Base-by-base conservation (phyloP, 2,797 vertebrate species). In the Australoheros facetus region DNA sequence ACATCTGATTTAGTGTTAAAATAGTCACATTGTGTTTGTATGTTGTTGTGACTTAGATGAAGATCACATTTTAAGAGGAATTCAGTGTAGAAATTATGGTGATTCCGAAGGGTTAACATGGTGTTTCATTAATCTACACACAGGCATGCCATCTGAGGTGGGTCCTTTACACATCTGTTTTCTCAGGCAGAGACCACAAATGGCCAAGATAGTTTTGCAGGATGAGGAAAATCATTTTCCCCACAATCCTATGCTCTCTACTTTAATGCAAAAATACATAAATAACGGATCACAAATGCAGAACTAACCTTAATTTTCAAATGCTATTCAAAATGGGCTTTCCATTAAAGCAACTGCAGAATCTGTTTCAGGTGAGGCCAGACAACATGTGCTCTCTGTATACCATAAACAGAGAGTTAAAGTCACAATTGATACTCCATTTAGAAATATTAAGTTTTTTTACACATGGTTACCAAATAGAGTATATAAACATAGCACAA, bases 251-350 rank as follows among this genome's bases (percentile, higher is more conserved):
- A 66, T 48, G 12, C 42, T 19, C 62, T 30, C 62, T 10, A 45
- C 39, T 66, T 66, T 7, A 9, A 28, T 48, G 23, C 42, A 42
- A 11, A 37, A 11, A 37, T 10, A 37, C 2, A 11, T 3, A 10
- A 37, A 37, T 3, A 37, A 17, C 19, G 42, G 42, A 69, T 51
- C 17, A 51, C 45, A 69, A 32, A 42, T 51, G 26, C 64, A 51
- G 45, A 69, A 69, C 30, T 30, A 69, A 69, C 45, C 64, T 69
- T 69, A n/a, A 51, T 69, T 51, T 69, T 30, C 30, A 69, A 51
- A 69, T 26, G 45, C 10, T 51, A 28, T 19, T 12, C 64, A 69
- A 69, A 69, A 48, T 0, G 10, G 26, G 23, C 42, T 66, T 66
- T 66, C 28, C 23, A 66, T 66, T 48, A 66, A 66, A 48, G 23